Base-by-base conservation (phyloP, 2,113 vertebrate species). In the Illadopsis cleaveri region DNA sequence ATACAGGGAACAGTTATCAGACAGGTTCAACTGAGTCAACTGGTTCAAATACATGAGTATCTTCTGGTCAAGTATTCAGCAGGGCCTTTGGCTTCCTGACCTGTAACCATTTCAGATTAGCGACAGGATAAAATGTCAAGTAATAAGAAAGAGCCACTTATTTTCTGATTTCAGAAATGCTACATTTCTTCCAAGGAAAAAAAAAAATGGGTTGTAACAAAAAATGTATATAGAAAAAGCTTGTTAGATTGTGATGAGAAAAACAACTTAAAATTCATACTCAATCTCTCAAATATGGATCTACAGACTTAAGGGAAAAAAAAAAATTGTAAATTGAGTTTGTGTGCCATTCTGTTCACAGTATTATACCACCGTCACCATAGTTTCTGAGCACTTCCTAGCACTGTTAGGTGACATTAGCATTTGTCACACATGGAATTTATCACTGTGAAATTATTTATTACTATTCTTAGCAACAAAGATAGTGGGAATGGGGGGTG, bases 371-470 rank as follows among this genome's bases (percentile, higher is more conserved):
- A 95, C 61, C 7, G 16, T 94, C 96, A 75, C 90, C 88, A 90
- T 92, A 95, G 94, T 93, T 95, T 96, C 96, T 90, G 82, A 93
- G 82, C 81, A 88, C 76, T 87, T 90, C 82, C 50, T 93, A 91
- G 66, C 84, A 88, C 73, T 77, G 53, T 86, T 95, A 94, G 88
- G 90, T 96, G 93, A 94, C 90, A 93, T 88, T 91, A 95, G 71
- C 82, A 94, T 95, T 96, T 95, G 92, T 95, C 94, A 92, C 90
- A 94, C 90, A 96, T 90, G 60, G 76, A 95, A 94, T 92, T 96
- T 94, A 93, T 91, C 89, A 85, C 91, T 87, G 73, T 61, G 83
- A 84, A 97, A 96, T 97, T 97, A 95, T 94, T 96, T 97, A 93
- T 90, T 94, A 73, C 94, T 96, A 94, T 96, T 96, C 87, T 96